Conservation (phyloP, 1,140 invertebrate species). For the Probaryconus sp. region DNA sequence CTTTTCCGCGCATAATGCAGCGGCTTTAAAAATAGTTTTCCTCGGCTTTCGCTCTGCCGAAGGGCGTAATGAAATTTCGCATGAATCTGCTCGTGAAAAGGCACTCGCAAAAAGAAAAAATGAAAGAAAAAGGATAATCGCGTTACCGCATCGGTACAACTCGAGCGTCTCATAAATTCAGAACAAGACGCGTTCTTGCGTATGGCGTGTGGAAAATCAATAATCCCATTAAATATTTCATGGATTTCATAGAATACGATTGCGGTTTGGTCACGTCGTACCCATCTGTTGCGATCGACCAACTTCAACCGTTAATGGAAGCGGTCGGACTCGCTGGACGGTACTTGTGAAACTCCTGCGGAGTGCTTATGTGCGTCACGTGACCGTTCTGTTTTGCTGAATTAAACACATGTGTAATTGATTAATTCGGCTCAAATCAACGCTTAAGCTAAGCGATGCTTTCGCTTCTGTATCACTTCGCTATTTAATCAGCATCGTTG, state of each 20-base stretch:
- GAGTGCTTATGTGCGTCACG: conserved; percentile 67
- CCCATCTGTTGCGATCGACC: conserved; percentile 73
- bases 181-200: conserved; percentile 67
- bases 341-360: conserved; percentile 56
- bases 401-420: conserved; percentile 66
- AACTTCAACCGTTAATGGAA: conserved; percentile 75
- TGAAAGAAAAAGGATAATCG: conserved; percentile 34
- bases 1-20: conserved; percentile 2
- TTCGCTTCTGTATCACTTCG: too few relatives aligned
- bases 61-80: conserved; percentile 26
- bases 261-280: conserved; percentile 71
- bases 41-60: conserved; percentile 10
- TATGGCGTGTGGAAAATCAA: conserved; percentile 69
- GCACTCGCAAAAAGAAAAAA: conserved; percentile 26
- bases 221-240: conserved; percentile 75
- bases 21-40: conserved; percentile 21
- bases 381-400: conserved; percentile 52
- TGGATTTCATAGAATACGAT: conserved; percentile 72
- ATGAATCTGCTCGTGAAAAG: conserved; percentile 27
- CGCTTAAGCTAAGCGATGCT: conserved; percentile 59
- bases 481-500: too few relatives aligned
- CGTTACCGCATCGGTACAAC: conserved; percentile 18
- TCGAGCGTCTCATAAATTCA: conserved; percentile 67
- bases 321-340: conserved; percentile 66
- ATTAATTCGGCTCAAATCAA: conserved; percentile 69